Percentiles rank a stretch among this genome's conserved stretches.
Conservation (phyloP, 2,113 vertebrate species). For the Drymodes brunneopygia region DNA sequence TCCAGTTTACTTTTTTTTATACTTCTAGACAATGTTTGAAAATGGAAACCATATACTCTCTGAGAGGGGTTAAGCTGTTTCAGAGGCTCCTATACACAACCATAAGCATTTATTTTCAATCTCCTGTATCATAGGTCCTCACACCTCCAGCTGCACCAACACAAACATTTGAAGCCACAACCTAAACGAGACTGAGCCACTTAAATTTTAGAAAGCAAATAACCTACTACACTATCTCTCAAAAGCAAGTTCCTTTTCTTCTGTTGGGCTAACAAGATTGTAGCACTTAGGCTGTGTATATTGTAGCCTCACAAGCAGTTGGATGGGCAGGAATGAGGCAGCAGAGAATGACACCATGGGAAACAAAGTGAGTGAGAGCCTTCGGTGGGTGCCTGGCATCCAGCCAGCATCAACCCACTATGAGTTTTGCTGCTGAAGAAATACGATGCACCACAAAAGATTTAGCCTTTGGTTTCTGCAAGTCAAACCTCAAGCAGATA, state of each 20-base stretch:
- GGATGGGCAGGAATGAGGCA: neutral
- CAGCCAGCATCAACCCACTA: neutral
- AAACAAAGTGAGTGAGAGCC: neutral
- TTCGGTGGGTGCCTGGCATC: neutral
- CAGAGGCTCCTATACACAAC: neutral
- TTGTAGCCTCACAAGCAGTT: neutral
- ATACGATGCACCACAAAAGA: fast-evolving
- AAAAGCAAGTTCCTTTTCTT: neutral
- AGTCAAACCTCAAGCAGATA: neutral
- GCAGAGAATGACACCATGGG: neutral
- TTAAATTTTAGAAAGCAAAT: neutral
- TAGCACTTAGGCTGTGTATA: neutral
- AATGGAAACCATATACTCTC: neutral
- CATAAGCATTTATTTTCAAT: neutral
- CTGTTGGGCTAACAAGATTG: neutral
- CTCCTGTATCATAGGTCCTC: neutral
- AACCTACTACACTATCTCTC: neutral
- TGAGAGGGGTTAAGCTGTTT: neutral
- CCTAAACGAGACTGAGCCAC: neutral
- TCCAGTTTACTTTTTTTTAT: neutral
- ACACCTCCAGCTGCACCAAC: neutral
- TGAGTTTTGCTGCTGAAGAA: neutral
- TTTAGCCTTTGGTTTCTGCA: neutral
- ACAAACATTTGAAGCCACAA: neutral
- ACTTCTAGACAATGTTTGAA: neutral